phyloP scores from a whole-genome alignment of 1,140 invertebrate genomes.

The Drosophila ercepeae region DNA sequence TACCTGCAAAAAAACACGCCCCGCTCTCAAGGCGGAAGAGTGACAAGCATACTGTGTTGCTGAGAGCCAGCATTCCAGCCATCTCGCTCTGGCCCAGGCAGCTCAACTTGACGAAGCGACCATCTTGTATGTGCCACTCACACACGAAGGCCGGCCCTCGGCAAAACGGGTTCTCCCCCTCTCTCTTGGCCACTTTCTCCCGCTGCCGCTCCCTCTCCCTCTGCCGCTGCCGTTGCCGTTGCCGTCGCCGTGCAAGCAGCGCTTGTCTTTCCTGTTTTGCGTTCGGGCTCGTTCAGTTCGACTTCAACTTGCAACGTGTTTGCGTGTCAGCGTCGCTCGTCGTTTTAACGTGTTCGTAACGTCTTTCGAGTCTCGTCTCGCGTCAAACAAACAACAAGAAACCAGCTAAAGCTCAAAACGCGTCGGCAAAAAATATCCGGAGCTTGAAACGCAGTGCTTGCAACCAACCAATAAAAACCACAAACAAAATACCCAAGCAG shows the following conservation, averaged over 20 bases:
- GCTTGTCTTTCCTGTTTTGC: constrained; percentile 76
- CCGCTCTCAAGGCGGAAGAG: constrained; percentile 58
- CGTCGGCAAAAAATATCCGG: constrained; percentile 60
- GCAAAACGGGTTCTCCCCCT: constrained; percentile 58
- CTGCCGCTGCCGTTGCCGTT: constrained; percentile 4
- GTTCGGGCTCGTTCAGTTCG: constrained; percentile 76
- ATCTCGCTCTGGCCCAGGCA: constrained; percentile 29
- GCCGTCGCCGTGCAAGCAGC: constrained; percentile 4
- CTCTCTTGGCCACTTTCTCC: constrained; percentile 10
- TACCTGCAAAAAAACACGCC: constrained; percentile 77
- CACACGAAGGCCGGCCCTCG: constrained; percentile 65
- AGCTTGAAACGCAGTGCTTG: neutral
- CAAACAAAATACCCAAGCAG: constrained; percentile 29
- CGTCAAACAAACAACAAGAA: constrained; percentile 49
- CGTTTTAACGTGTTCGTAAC: constrained; percentile 32
- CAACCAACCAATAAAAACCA: constrained; percentile 1
- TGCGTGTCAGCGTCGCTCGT: constrained; percentile 53
- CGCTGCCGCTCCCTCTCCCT: constrained; percentile 1
- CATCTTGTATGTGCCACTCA: constrained; percentile 75
- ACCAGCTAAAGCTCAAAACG: constrained; percentile 38
- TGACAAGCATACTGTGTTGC: constrained; percentile 68
- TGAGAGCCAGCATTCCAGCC: neutral
- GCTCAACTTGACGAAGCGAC: constrained; percentile 52
- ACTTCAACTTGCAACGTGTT: constrained; percentile 83
- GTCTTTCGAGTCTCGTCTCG: constrained; percentile 50